Base-by-base conservation (phyloP, 2,113 vertebrate genomes). In the Chaetorhynchus papuensis region DNA sequence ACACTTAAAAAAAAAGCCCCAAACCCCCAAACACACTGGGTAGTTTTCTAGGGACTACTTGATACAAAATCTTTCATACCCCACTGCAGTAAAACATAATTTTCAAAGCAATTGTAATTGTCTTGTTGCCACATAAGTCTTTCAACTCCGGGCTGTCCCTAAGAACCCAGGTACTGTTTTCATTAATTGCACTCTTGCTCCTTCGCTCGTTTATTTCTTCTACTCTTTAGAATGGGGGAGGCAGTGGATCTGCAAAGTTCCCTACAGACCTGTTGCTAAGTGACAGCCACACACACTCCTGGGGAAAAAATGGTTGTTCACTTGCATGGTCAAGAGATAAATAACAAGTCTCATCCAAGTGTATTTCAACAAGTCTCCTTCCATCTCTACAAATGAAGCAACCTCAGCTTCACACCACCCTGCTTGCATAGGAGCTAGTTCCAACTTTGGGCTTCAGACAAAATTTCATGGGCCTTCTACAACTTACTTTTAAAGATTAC, bases 201-300 rank as follows among this genome's bases (percentile, higher is more conserved):
- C 77, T 84, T 45, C 3, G 2, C 35, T 87, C 39, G 59, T 83
- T 94, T 91, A 56, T 77, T 90, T 83, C 60, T 72, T 79, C 20
- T 41, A 2, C 72, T 70, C 68, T 63, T 79, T 47, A 35, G 76
- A 91, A 92, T 19, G 74, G 60, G 66, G 72, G 83, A 93, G 59
- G 60, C 57, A 78, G 41, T 13, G 39, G 84, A 93, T 71, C 70
- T 83, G 75, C 39, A 81, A 90, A 96, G 81, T 92, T 96, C 93
- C 84, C 91, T 83, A 71, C 56, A 90, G 91, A 97, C 96, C 94
- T 97, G 97, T 98, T 97, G 97, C 97, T 97, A 97, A 95, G 97
- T 96, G 89, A 97, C 94, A 97, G 79, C 37, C 76, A 89, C 96
- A 96, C 80, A 88, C 11, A 75, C 70, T 52, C 66, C 71, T 41